A percentile compares a stretch with the other conserved stretches of the same genome.
Evolutionary conservation across 2,888 invertebrate genomes (phyloP).

Genomic region (Hedya salicella): DNA sequence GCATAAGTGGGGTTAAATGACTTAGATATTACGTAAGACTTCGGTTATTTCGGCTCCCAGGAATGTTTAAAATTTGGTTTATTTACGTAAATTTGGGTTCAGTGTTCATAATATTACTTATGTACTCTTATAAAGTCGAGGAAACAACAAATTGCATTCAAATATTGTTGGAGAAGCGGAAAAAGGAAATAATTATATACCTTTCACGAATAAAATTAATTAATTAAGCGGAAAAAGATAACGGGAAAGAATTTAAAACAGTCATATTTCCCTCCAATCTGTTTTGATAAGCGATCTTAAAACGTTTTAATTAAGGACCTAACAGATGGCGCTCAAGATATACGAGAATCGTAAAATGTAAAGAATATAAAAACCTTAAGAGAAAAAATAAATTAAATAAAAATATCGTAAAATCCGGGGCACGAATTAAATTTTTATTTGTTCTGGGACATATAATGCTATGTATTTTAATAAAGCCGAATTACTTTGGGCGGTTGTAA

Average conservation of each 20-base stretch:
- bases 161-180: background rate
- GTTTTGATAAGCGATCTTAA: slow-evolving; percentile 53
- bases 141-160: background rate
- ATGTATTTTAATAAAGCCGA: slow-evolving; percentile 79
- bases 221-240: slow-evolving; percentile 26
- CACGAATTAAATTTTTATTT: slow-evolving; percentile 71
- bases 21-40: no score
- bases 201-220: slow-evolving; percentile 28
- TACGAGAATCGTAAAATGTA: slow-evolving; percentile 49
- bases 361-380: slow-evolving; percentile 22
- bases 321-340: slow-evolving; percentile 46
- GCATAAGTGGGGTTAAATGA: no score
- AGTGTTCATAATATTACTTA: background rate
- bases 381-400: slow-evolving; percentile 56
- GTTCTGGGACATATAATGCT: slow-evolving; percentile 65
- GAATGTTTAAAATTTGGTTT: no score
- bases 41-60: no score
- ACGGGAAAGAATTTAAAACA: slow-evolving; percentile 38
- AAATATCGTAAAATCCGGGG: slow-evolving; percentile 65
- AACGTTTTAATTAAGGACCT: slow-evolving; percentile 67
- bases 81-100: no score
- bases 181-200: background rate
- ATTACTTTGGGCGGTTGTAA: slow-evolving; percentile 74
- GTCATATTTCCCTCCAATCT: slow-evolving; percentile 32
- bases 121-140: background rate